Conservation (phyloP, 2,113 vertebrate species). For the Pseudorasbora parva region DNA sequence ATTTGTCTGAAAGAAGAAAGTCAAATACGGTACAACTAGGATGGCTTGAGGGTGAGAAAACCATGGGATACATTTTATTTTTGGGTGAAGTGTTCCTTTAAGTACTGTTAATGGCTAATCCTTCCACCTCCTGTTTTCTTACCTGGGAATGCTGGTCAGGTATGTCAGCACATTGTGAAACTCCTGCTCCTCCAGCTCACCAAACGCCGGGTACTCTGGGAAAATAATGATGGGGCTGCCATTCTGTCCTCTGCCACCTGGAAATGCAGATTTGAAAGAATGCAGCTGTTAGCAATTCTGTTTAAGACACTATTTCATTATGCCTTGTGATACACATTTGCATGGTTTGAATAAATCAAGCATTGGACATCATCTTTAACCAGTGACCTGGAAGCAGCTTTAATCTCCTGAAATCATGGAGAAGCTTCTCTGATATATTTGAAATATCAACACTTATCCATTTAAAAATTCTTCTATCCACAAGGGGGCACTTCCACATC, state of each 20-base stretch:
- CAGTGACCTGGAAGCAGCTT: neutral
- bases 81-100: too few relatives aligned
- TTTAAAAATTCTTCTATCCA: slow-evolving; percentile 46
- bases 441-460: neutral
- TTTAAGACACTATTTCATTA: neutral
- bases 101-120: neutral
- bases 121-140: neutral
- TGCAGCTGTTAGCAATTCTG: slow-evolving; percentile 11
- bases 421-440: too few relatives aligned
- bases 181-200: slow-evolving; percentile 89
- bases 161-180: slow-evolving; percentile 96
- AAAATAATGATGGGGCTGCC: slow-evolving; percentile 96
- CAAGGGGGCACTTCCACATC: slow-evolving; percentile 56
- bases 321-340: neutral
- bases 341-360: neutral
- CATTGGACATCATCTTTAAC: neutral
- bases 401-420: too few relatives aligned
- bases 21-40: too few relatives aligned
- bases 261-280: slow-evolving; percentile 35
- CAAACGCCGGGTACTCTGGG: slow-evolving; percentile 92
- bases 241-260: slow-evolving; percentile 91
- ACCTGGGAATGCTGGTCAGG: slow-evolving; percentile 95
- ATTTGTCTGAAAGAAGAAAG: too few relatives aligned
- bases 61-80: too few relatives aligned
- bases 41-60: too few relatives aligned